Conservation (phyloP, 2,888 invertebrate genomes). For the Frankliniella intonsa region DNA sequence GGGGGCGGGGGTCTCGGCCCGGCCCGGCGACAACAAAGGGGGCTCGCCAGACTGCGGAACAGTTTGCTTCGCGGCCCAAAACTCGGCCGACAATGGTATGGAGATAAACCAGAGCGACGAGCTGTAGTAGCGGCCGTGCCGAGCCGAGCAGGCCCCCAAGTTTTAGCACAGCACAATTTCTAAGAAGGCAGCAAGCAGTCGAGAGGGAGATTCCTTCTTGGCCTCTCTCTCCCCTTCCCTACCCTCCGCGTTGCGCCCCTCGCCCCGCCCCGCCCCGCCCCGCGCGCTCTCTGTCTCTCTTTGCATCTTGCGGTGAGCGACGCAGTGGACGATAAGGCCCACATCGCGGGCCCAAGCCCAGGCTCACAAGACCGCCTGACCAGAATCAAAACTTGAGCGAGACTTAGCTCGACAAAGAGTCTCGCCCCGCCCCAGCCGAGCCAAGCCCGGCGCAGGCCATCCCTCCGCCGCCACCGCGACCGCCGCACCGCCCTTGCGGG, state of each 20-base stretch:
- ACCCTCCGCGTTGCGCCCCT: no score
- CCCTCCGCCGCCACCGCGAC: background rate
- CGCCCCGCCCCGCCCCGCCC: no score
- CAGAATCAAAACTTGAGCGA: conserved; percentile 12
- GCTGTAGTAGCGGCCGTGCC: conserved; percentile 6
- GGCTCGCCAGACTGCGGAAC: conserved; percentile 1
- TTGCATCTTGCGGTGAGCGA: conserved; percentile 1
- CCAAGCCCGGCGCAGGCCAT: background rate
- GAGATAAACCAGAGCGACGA: conserved; percentile 17
- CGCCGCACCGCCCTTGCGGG: background rate
- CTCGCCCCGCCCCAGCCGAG: background rate
- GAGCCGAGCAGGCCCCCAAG: background rate
- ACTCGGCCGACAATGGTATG: conserved; percentile 11
- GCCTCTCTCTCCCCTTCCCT: background rate
- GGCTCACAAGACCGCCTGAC: background rate
- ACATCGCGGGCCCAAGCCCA: background rate
- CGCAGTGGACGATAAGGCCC: conserved; percentile 12
- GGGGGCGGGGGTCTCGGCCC: background rate
- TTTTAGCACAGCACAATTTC: conserved; percentile 7
- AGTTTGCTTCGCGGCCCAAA: conserved; percentile 12
- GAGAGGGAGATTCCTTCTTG: background rate
- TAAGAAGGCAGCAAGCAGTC: background rate
- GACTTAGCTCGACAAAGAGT: background rate
- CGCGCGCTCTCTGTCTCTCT: background rate
- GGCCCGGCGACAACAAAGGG: background rate